Evolutionary conservation across 2,113 vertebrate genomes (phyloP).

Genomic region (Rattus rattus): DNA sequence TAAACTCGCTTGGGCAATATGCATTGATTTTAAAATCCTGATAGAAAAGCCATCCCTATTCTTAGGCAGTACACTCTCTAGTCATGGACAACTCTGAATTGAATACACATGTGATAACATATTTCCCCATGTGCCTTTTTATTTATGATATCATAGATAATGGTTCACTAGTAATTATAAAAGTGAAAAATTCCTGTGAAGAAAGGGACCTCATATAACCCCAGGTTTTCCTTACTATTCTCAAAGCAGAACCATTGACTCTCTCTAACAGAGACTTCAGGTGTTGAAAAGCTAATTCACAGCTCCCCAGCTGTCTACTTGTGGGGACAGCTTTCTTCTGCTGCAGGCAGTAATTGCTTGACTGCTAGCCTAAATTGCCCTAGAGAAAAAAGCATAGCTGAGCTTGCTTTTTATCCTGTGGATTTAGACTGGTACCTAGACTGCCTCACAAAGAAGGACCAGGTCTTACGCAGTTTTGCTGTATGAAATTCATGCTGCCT

Average conservation of each 20-base stretch:
- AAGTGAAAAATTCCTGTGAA: slow-evolving; percentile 73
- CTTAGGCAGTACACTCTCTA: neutral
- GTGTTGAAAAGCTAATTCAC: slow-evolving; percentile 80
- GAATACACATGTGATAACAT: neutral
- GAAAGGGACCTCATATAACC: slow-evolving; percentile 63
- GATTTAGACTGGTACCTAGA: slow-evolving; percentile 28
- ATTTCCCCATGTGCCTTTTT: neutral
- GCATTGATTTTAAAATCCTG: neutral
- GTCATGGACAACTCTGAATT: neutral
- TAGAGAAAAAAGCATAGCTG: slow-evolving; percentile 66
- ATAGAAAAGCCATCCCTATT: neutral
- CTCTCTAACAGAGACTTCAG: slow-evolving; percentile 69
- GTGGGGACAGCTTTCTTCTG: slow-evolving; percentile 68
- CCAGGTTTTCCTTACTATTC: slow-evolving; percentile 66
- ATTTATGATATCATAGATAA: slow-evolving; percentile 64
- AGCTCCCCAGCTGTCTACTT: slow-evolving; percentile 60
- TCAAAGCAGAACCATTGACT: slow-evolving; percentile 73
- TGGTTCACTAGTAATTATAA: slow-evolving; percentile 69
- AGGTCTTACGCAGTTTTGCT: slow-evolving; percentile 32
- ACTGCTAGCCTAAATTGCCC: slow-evolving; percentile 60
- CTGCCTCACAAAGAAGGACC: slow-evolving; percentile 44
- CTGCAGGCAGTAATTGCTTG: slow-evolving; percentile 70
- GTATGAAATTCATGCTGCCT: neutral
- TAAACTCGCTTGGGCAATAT: neutral
- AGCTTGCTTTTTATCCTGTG: slow-evolving; percentile 61